Base-by-base conservation (phyloP, 1,140 invertebrate species). In the Scaptomyza montana region DNA sequence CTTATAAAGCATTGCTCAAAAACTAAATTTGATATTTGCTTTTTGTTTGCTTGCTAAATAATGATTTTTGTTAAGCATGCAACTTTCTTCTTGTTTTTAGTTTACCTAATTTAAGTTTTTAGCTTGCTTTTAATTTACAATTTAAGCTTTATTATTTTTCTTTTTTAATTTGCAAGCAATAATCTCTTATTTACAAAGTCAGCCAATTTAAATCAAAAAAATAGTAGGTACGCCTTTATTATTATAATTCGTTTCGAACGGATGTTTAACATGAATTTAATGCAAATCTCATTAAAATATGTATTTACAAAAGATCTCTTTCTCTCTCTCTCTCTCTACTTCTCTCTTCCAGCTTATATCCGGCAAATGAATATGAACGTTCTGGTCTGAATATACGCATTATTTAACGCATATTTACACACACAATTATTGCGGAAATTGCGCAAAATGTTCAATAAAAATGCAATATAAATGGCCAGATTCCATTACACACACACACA, bases 401-500 rank as follows among this genome's bases (percentile, higher is more conserved):
- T 30, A 46, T 59, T 28, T 9, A 12, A 28, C 10, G 21, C 49
- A 47, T 21, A 47, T 12, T 7, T 21, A 13, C 46, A 21, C 13
- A 21, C 13, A 19, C 6, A 47, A 19, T 33, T 30, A 47, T 46
- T 16, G 28, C 25, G 47, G 21, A 50, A 67, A 59, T 67, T 60
- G 49, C 7, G 47, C 49, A 33, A 69, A 68, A 60, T 50, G 43
- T 62, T 69, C 50, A 69, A 69, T 69, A 69, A 54, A 68, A 47
- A 41, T 39, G 66, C 49, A 61, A 69, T 69, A 62, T 69, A 62
- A 69, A 69, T 55, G 41, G 28, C 39, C 41, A 39, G 53, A 62
- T 60, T 43, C 51, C 60, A 13, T 43, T 51, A 46, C 36, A 49
- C 21, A 25, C 64, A 21, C 16, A 47, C 56, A 10, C 47, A 30